phyloP scores from a whole-genome alignment of 2,888 invertebrate species.

The Dynastes maya region DNA sequence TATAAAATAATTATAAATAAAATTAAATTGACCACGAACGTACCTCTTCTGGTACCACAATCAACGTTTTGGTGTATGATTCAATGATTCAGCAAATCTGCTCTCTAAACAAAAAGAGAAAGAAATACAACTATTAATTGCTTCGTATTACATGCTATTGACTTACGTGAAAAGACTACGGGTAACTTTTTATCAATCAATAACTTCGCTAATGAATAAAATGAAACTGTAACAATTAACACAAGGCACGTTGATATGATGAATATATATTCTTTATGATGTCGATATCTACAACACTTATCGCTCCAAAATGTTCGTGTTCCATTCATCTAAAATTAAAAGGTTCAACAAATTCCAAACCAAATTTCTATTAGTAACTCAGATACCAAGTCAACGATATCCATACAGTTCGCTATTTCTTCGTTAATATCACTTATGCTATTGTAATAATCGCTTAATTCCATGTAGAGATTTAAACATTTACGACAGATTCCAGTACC shows the following conservation, averaged over 20 bases:
- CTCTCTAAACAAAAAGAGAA: slow-evolving; percentile 65
- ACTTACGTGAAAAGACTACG: slow-evolving; percentile 67
- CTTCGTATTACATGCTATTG: slow-evolving; percentile 36
- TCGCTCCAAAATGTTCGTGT: slow-evolving; percentile 78
- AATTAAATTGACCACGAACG: too few species aligned
- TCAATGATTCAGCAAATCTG: slow-evolving; percentile 65
- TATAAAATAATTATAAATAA: too few species aligned
- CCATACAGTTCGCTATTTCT: slow-evolving; percentile 78
- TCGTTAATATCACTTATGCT: slow-evolving; percentile 75
- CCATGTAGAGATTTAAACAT: slow-evolving; percentile 74
- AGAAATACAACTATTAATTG: slow-evolving; percentile 18
- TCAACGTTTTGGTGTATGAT: not conserved
- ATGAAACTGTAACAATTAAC: slow-evolving; percentile 73
- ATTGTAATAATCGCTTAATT: slow-evolving; percentile 75
- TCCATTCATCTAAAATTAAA: slow-evolving; percentile 75
- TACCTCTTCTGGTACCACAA: not conserved
- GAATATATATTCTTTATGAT: slow-evolving; percentile 74
- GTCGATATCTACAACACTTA: slow-evolving; percentile 75
- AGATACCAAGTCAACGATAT: slow-evolving; percentile 79
- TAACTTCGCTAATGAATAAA: slow-evolving; percentile 74
- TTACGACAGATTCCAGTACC: slow-evolving; percentile 71
- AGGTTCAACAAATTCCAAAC: not conserved
- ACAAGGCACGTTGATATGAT: slow-evolving; percentile 73
- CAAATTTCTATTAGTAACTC: not conserved
- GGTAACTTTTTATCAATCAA: slow-evolving; percentile 66